These are phyloP conservation scores for Pica pica DNA, from an alignment of 2,113 vertebrate species.

Conservation along the genomic window DNA sequence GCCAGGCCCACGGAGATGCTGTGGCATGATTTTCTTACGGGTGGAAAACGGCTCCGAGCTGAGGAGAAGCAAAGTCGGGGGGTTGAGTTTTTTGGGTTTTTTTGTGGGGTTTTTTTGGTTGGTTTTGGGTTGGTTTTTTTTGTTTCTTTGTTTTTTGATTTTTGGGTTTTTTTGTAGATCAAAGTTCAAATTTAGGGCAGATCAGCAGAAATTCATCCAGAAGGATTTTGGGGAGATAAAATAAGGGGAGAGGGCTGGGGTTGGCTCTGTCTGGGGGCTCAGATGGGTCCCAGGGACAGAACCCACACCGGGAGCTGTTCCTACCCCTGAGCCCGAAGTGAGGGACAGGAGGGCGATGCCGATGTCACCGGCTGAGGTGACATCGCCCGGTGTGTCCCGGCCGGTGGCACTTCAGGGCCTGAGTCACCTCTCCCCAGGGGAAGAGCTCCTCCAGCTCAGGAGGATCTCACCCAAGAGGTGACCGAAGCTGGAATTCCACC, in stretches of 20 bases:
- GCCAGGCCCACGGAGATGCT: background rate
- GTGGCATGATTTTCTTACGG: background rate
- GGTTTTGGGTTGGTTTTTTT: too few species aligned
- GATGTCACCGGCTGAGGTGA: background rate
- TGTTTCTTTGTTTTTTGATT: too few species aligned
- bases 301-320: background rate
- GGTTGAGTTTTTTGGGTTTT: background rate
- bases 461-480: background rate
- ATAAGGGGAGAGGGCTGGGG: background rate
- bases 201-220: background rate
- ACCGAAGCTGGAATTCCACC: background rate
- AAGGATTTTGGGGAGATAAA: background rate
- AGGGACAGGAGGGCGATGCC: background rate
- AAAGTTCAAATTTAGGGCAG: background rate
- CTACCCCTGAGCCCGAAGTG: accelerated
- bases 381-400: background rate
- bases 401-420: background rate
- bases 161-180: background rate
- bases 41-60: background rate
- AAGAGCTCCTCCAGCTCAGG: background rate
- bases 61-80: background rate
- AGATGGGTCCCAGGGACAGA: background rate
- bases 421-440: background rate
- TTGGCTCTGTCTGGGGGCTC: too few species aligned
- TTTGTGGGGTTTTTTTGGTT: background rate